Evolutionary conservation across 2,888 invertebrate genomes (phyloP).

Genomic region (Schizotus pectinicornis): DNA sequence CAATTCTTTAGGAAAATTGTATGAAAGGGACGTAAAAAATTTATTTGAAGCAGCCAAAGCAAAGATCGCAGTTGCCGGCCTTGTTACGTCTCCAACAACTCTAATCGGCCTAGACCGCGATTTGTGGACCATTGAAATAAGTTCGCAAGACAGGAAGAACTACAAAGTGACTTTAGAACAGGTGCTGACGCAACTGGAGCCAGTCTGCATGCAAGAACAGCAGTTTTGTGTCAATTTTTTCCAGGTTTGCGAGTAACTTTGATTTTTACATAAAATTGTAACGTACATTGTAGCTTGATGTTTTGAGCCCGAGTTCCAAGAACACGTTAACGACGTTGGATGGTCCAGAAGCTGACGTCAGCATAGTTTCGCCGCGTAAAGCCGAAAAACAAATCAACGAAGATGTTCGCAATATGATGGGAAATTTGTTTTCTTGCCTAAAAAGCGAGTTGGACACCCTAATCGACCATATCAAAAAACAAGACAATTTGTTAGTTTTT

Average conservation of each 20-base stretch:
- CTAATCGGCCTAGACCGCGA: conserved; percentile 69
- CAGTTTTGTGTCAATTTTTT: conserved; percentile 94
- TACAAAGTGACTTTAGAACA: conserved; percentile 79
- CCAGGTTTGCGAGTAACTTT: conserved; percentile 58
- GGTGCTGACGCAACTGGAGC: conserved; percentile 87
- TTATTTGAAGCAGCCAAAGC: conserved; percentile 79
- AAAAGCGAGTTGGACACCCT: conserved; percentile 88
- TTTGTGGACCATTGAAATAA: conserved; percentile 68
- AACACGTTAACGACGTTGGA: conserved; percentile 67
- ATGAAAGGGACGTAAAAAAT: conserved; percentile 82
- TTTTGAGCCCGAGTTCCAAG: conserved; percentile 63
- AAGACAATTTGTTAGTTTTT: conserved; percentile 84
- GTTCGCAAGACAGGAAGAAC: conserved; percentile 63
- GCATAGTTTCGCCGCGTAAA: conserved; percentile 60
- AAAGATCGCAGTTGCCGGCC: conserved; percentile 51
- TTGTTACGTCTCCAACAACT: conserved; percentile 51
- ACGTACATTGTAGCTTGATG: conserved; percentile 66
- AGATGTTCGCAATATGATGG: conserved; percentile 86
- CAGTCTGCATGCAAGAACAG: conserved; percentile 92
- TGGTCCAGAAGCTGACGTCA: conserved; percentile 51
- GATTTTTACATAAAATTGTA: conserved; percentile 3
- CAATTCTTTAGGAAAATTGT: conserved; percentile 81
- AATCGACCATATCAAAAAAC: conserved; percentile 83
- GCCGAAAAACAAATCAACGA: conserved; percentile 75
- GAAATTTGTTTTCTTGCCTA: conserved; percentile 84